phyloP scores from a whole-genome alignment of 2,888 invertebrate genomes.

The Sinhomidia bicolor region DNA sequence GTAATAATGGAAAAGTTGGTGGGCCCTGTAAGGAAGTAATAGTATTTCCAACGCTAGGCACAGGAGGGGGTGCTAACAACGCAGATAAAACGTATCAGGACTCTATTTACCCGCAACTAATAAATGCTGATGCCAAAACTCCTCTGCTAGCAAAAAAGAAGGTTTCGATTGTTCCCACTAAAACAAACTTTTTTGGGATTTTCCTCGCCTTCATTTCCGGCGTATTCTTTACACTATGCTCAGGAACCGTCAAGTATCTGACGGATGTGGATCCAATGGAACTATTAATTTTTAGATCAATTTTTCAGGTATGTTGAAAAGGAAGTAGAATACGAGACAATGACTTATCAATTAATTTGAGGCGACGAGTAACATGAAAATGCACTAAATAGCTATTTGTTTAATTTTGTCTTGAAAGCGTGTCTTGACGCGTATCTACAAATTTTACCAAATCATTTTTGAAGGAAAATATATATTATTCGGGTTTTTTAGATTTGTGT shows the following conservation, averaged over 20 bases:
- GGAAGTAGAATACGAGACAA: neutral
- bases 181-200: conserved; percentile 81
- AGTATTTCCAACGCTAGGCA: conserved; percentile 70
- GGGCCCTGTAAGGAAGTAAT: conserved; percentile 66
- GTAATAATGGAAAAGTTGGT: conserved; percentile 16
- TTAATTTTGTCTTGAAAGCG: too few relatives aligned
- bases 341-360: neutral
- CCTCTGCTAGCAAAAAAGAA: conserved; percentile 75
- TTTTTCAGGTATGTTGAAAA: conserved; percentile 81
- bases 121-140: conserved; percentile 72
- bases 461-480: neutral
- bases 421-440: neutral
- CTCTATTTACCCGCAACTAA: conserved; percentile 77
- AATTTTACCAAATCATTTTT: neutral
- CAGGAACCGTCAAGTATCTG: conserved; percentile 82
- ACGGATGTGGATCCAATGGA: conserved; percentile 83
- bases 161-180: conserved; percentile 77
- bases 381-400: neutral
- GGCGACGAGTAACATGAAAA: conserved; percentile 23
- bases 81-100: conserved; percentile 65
- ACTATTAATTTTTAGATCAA: conserved; percentile 82
- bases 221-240: conserved; percentile 83
- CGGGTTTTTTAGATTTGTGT: conserved; percentile 80
- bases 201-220: conserved; percentile 83
- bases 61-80: conserved; percentile 23